Evolutionary conservation across 2,113 vertebrate genomes (phyloP), one percentile per base, ranked within the genome.

Genomic region (Cinclus cinclus): DNA sequence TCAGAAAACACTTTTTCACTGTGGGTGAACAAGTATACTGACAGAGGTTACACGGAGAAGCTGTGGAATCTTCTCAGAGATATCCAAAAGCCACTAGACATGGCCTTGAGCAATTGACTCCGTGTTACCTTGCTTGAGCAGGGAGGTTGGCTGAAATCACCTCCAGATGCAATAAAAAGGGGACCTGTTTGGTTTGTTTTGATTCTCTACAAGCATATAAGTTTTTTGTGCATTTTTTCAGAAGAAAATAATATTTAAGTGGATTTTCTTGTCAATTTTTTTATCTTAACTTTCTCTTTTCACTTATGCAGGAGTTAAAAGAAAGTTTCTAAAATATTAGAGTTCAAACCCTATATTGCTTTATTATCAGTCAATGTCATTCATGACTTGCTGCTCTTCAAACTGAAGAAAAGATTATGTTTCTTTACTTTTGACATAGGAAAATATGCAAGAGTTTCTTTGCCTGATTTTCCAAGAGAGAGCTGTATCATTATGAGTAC

Each of bases 61-160:
- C 11, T 47, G 17, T 62, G n/a, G 17, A 27, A 35, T 67, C 23
- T 80, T 41, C 37, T 47, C 24, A 44, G 31, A 53, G 13, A 20
- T 30, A 30, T 27, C 27, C 28, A 75, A 53, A 77, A 74, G 16
- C 8, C 21, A 17, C 15, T 25, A 9, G 14, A 17, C 9, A 22
- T 4, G 1, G 2, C 39, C 27, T 47, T 53, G n/a, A 39, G 19
- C 22, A 71, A 23, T 9, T 4, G 1, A 2, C 1, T 50, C 5
- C 33, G 10, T 3, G 12, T 46, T 20, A 44, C 15, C 13, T 67
- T 68, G 23, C 11, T 46, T 93, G 33, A 64, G 10, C 18, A 79
- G 11, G 14, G 23, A 70, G 13, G 4, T 15, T 47, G 44, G 16
- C 31, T 74, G 64, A 78, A 86, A 55, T 39, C 2, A 22, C 6